Base-by-base conservation (phyloP, 2,113 vertebrate genomes). In the Sylvietta virens region DNA sequence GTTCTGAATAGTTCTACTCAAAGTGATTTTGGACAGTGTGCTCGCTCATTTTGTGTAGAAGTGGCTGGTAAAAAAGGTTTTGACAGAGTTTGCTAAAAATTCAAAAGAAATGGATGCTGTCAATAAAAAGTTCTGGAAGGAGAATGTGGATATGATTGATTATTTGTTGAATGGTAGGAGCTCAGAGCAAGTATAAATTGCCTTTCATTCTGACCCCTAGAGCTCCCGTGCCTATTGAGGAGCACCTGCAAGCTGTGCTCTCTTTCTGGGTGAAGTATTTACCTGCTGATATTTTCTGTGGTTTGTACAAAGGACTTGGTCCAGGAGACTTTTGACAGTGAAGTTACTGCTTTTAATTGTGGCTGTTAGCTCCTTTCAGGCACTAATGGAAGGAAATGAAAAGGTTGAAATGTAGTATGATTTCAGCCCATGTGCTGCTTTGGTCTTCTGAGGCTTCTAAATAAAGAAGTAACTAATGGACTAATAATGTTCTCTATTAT, bases 401-500 rank as follows among this genome's bases (percentile, higher is more conserved):
- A 76, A 81, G 91, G 84, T 48, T 95, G 89, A 87, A 95, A 92
- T 91, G 64, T 74, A 92, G 88, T 44, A 31, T 80, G 60, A 77
- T 88, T 94, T 37, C 73, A 91, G 53, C 74, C 62, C 2, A 3
- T 90, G 82, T 81, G 74, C 88, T 95, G 60, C 76, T 90, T 93
- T 73, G 64, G 88, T 93, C 94, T 95, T 95, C 76, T 81, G 93
- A 96, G 92, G 76, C 60, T 96, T 94, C 90, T 90, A 82, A 95
- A 89, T 89, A 93, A 86, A 87, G 72, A 53, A 83, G 56, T 96
- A 93, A 97, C 88, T 93, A 96, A 97, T 96, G 92, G 95, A 88
- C 82, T 96, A 97, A 97, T 97, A 96, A 96, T 92, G 86, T 86
- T 90, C 90, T 90, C 69, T 93, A 45, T 95, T 97, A 96, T 86